phyloP scores from a whole-genome alignment of 1,140 invertebrate species.

The Linepithema humile region DNA sequence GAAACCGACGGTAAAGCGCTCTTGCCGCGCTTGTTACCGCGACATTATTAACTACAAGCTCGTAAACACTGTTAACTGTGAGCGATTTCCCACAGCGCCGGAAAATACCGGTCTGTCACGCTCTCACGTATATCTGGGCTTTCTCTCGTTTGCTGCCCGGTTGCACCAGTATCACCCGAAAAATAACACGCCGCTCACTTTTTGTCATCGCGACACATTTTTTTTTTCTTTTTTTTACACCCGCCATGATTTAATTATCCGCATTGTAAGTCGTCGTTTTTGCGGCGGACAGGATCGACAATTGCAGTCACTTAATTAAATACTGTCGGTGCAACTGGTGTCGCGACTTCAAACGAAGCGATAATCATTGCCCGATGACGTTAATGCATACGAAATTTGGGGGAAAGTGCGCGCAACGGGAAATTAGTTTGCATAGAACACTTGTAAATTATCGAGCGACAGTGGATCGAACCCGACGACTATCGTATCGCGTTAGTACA shows the following conservation, averaged over 20 bases:
- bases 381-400: neutral
- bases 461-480: conserved; percentile 46
- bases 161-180: conserved; percentile 4
- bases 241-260: neutral
- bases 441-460: conserved; percentile 61
- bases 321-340: neutral
- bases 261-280: neutral
- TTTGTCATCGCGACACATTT: neutral
- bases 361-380: neutral
- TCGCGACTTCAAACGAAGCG: neutral
- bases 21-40: conserved; percentile 12
- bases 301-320: neutral
- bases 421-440: conserved; percentile 23
- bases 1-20: neutral
- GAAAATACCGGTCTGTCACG: conserved; percentile 42
- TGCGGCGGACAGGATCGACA: neutral
- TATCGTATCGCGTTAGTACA: conserved; percentile 72
- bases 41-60: conserved; percentile 43
- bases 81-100: conserved; percentile 50
- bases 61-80: conserved; percentile 41
- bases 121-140: conserved; percentile 39
- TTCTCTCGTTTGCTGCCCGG: conserved; percentile 36
- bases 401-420: conserved; percentile 2
- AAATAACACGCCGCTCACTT: neutral
- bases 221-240: neutral